A percentile compares a stretch with the other conserved stretches of the same genome.
These are phyloP conservation scores for Lycocerus yunnanus DNA, from an alignment of 2,888 invertebrate genomes.

Conservation along the genomic window DNA sequence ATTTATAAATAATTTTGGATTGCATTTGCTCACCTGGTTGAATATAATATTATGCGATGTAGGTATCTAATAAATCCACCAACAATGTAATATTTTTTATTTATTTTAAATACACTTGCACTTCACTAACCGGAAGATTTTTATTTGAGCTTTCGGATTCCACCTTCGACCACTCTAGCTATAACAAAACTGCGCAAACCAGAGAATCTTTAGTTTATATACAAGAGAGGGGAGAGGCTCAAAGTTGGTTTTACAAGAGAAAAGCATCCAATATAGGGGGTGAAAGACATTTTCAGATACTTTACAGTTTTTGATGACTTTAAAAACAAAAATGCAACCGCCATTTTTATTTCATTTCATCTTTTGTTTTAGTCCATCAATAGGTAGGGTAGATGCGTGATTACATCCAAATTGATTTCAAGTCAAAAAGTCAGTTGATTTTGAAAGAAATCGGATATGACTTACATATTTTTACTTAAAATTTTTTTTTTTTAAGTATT, in stretches of 20 bases:
- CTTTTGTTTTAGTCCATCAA: background rate
- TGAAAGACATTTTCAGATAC: background rate
- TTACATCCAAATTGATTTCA: no score
- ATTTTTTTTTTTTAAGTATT: no score
- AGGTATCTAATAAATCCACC: background rate
- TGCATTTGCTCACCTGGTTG: background rate
- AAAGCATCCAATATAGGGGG: constrained; percentile 20
- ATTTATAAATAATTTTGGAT: background rate
- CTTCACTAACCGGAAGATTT: constrained; percentile 2
- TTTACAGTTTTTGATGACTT: background rate
- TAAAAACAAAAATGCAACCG: background rate
- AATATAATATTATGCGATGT: background rate
- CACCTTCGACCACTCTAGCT: background rate
- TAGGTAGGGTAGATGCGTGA: no score
- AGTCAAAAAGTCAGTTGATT: no score
- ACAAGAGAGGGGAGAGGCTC: constrained; percentile 33
- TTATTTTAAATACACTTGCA: background rate
- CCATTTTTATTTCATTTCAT: background rate
- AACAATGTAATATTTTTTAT: background rate
- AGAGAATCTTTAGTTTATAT: constrained; percentile 24
- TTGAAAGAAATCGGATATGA: no score
- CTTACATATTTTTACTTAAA: no score
- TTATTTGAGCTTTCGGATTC: background rate
- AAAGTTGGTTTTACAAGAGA: constrained; percentile 32
- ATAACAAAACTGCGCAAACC: constrained; percentile 14